Evolutionary conservation across 1,140 invertebrate species (phyloP).

Genomic region (Papilio helenus): DNA sequence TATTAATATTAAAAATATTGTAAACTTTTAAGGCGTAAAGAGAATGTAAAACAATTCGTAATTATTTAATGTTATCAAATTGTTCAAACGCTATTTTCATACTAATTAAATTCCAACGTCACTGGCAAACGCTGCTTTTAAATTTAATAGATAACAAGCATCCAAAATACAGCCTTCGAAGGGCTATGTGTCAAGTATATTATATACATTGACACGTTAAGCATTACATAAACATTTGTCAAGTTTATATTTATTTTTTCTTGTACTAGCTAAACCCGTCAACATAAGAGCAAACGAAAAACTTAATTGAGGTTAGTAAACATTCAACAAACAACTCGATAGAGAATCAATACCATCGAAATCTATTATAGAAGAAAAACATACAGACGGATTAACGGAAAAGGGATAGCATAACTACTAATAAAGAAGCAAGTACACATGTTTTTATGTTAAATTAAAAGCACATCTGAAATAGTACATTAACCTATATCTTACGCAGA

Average conservation of each 20-base stretch:
- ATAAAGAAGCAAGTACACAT: background rate
- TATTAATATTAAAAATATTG: background rate
- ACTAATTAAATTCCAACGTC: constrained; percentile 23
- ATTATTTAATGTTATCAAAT: constrained; percentile 14
- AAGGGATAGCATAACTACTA: background rate
- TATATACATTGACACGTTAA: background rate
- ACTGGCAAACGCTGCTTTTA: constrained; percentile 5
- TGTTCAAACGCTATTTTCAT: constrained; percentile 24
- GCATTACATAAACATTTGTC: background rate
- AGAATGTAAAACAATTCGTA: background rate
- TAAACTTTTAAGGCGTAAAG: background rate
- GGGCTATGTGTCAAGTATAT: background rate
- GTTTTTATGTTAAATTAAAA: constrained; percentile 1
- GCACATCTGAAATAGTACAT: constrained; percentile 11
- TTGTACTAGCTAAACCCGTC: too few relatives aligned
- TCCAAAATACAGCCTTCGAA: constrained; percentile 1
- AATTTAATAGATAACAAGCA: background rate
- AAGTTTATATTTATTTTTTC: too few relatives aligned
- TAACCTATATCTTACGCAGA: constrained; percentile 17
- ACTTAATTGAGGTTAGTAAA: too few relatives aligned
- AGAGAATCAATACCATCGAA: background rate
- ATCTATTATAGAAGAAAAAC: background rate
- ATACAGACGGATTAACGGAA: too few relatives aligned
- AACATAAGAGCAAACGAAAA: too few relatives aligned
- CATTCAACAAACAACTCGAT: background rate